Percentiles rank a stretch among this genome's conserved stretches.
These are phyloP conservation scores for Pungitius pungitius DNA, from an alignment of 2,113 vertebrate species.

Conservation along the genomic window DNA sequence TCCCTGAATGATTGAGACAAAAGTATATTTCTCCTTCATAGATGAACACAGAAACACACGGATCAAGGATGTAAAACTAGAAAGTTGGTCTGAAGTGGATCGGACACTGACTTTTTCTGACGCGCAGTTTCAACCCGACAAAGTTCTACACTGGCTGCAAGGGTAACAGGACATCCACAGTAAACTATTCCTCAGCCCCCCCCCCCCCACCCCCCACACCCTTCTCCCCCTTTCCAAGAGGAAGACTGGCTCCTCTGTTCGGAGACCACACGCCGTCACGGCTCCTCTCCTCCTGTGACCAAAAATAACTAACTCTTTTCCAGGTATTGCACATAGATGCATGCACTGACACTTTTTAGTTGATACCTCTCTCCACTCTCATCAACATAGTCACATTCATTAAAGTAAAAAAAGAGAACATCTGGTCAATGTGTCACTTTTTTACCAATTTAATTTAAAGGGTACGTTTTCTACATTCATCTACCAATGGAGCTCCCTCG, in stretches of 20 bases:
- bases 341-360: slow-evolving; percentile 24
- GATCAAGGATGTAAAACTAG: slow-evolving; percentile 36
- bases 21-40: background rate
- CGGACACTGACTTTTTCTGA: slow-evolving; percentile 52
- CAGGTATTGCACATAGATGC: slow-evolving; percentile 61
- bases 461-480: slow-evolving; percentile 16
- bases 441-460: slow-evolving; percentile 13
- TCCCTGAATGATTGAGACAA: background rate
- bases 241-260: slow-evolving; percentile 79
- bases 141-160: slow-evolving; percentile 59
- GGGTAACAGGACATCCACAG: slow-evolving; percentile 68
- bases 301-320: slow-evolving; percentile 74
- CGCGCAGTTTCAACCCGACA: slow-evolving; percentile 48
- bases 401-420: slow-evolving; percentile 14
- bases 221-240: slow-evolving; percentile 51
- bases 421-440: slow-evolving; percentile 1
- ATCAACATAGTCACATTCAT: slow-evolving; percentile 16
- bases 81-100: slow-evolving; percentile 20
- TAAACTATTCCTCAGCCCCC: slow-evolving; percentile 45
- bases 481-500: slow-evolving; percentile 17
- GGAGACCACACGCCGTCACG: slow-evolving; percentile 78
- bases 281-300: slow-evolving; percentile 73
- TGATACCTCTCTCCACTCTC: slow-evolving; percentile 17
- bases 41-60: slow-evolving; percentile 23
- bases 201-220: slow-evolving; percentile 17